Evolutionary conservation across 2,113 vertebrate species (phyloP).

Genomic region (Hemibagrus wyckioides): DNA sequence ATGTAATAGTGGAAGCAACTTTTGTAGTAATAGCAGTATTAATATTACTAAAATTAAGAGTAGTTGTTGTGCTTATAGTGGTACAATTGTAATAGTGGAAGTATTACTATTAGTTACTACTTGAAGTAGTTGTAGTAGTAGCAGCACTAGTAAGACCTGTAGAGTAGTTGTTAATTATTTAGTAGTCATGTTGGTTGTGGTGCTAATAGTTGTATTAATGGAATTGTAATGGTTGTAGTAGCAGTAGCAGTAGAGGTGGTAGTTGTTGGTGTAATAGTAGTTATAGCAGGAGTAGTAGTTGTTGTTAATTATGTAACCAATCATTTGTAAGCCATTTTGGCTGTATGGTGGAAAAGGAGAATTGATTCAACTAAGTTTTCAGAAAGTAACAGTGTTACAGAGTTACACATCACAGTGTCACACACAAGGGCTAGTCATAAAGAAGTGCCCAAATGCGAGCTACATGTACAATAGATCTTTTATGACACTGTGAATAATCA

Average conservation of each 20-base stretch:
- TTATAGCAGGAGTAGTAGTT: neutral
- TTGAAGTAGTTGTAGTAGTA: too few species aligned
- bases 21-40: too few species aligned
- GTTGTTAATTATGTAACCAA: neutral
- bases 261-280: neutral
- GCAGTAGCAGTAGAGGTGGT: neutral
- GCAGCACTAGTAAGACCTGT: too few species aligned
- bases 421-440: neutral
- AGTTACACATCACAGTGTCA: neutral
- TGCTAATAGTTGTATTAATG: too few species aligned
- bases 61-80: too few species aligned
- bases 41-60: too few species aligned
- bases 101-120: too few species aligned
- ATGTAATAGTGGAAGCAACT: too few species aligned
- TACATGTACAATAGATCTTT: slow-evolving; percentile 5
- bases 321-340: neutral
- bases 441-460: slow-evolving; percentile 7
- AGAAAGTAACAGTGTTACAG: neutral
- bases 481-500: neutral
- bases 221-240: too few species aligned
- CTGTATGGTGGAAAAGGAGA: neutral
- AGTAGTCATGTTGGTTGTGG: too few species aligned
- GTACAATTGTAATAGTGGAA: too few species aligned
- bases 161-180: too few species aligned
- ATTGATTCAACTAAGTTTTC: neutral